Base-by-base conservation (phyloP, 2,888 invertebrate genomes). In the Drosophila mercatorum region DNA sequence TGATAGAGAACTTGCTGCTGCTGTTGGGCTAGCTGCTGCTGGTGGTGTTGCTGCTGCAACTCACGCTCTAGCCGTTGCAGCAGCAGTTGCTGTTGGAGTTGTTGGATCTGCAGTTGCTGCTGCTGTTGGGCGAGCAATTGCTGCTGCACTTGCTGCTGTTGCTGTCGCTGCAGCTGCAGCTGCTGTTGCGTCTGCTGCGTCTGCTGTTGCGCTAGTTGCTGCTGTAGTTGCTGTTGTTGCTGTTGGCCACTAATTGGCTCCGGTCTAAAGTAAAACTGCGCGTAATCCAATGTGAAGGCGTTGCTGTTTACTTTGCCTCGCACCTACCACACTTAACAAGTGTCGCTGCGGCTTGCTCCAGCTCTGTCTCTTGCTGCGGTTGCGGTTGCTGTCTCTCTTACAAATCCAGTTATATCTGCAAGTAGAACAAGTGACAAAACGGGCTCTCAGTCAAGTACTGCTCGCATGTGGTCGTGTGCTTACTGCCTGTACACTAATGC, bases 201-300 rank as follows among this genome's bases (percentile, higher is more conserved):
- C 57, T 76, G 80, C 55, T 75, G 78, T 51, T 76, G 78, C 49
- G 67, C 65, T 49, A 72, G 59, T 60, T 77, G 80, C 61, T 68
- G 78, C 64, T 81, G 90, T 75, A 88, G 83, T 62, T 80, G 84
- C 65, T 89, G 90, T 76, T 90, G 86, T 83, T 88, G 88, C 74
- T 85, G 85, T 88, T 91, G 90, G 92, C 92, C 92, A 92, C 92
- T 92, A 92, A 90, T 91, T 91, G 92, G 92, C 92, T 91, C 92
- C 91, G 91, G 90, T 90, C 91, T 91, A 92, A 92, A 88, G 83
- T 91, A 92, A 89, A 91, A 87, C 92, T 91, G 91, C 88, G 92
- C 92, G 91, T 92, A 92, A 92, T 92, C 92, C 92, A 92, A 92
- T 92, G 91, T 92, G 92, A 90, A 84, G 91, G 88, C 89, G 86